phyloP scores from a whole-genome alignment of 2,888 invertebrate species.

The Fissipunctia ypsillon region DNA sequence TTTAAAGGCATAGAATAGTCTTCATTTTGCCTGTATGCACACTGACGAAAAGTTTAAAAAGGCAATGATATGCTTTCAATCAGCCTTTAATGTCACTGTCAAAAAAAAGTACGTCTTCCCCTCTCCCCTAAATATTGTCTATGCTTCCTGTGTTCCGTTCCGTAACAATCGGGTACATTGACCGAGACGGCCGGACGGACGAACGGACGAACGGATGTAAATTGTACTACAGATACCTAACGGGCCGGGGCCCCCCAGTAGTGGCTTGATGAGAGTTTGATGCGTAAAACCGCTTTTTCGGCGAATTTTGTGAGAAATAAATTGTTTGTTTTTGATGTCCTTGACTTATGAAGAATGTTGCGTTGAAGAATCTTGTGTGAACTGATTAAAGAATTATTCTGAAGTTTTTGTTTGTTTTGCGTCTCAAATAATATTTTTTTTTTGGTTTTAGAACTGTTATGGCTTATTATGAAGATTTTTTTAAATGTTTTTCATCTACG shows the following conservation, averaged over 20 bases:
- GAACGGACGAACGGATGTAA: conserved; percentile 60
- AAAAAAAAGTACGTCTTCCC: conserved; percentile 31
- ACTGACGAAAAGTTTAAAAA: conserved; percentile 16
- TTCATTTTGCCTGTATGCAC: conserved; percentile 1
- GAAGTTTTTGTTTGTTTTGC: neutral
- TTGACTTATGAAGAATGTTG: conserved; percentile 46
- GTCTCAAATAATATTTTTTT: neutral
- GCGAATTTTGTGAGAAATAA: conserved; percentile 28
- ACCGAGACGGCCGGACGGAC: conserved; percentile 63
- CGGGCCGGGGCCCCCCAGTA: conserved; percentile 62
- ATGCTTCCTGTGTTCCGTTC: conserved; percentile 70
- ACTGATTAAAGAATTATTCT: conserved; percentile 13
- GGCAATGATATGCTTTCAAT: conserved; percentile 33
- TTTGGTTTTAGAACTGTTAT: conserved; percentile 1
- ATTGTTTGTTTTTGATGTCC: conserved; percentile 34
- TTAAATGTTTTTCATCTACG: neutral
- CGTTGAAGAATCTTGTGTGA: conserved; percentile 5
- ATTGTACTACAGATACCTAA: conserved; percentile 69
- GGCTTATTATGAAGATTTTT: neutral
- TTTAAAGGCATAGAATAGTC: conserved; percentile 18
- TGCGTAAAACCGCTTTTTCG: conserved; percentile 40
- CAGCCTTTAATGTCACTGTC: conserved; percentile 33
- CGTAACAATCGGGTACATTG: conserved; percentile 67
- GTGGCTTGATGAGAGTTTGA: conserved; percentile 22
- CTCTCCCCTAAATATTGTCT: conserved; percentile 51